Conservation (phyloP, 2,797 vertebrate genomes). For the Melanogrammus aeglefinus region DNA sequence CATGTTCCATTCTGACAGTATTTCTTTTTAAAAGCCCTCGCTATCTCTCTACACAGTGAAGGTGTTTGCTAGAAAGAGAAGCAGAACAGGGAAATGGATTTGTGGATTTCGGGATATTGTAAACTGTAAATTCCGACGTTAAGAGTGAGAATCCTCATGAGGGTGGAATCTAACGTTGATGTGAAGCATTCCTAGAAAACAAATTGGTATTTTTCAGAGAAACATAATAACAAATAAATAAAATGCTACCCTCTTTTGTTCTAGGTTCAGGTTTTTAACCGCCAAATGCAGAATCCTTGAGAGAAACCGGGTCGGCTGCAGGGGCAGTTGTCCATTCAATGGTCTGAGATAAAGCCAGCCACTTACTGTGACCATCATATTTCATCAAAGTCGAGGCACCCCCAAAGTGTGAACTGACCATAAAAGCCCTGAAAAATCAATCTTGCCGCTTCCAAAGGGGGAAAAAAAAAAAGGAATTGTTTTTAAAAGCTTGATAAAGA, state of each 20-base stretch:
- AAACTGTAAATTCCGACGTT: background rate
- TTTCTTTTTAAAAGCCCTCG: background rate
- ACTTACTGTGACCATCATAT: conserved; percentile 21
- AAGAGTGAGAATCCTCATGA: too few relatives aligned
- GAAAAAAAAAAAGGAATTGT: conserved; percentile 26
- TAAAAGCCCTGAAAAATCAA: conserved; percentile 40
- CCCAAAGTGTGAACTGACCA: conserved; percentile 15
- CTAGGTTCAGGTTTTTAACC: background rate
- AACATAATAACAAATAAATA: background rate
- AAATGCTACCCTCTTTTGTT: background rate
- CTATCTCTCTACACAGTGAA: background rate
- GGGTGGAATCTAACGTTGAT: background rate
- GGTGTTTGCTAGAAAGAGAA: background rate
- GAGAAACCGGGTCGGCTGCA: background rate
- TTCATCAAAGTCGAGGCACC: conserved; percentile 16
- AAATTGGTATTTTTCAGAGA: background rate
- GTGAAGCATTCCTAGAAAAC: too few relatives aligned
- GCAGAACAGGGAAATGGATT: background rate
- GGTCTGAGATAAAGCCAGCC: conserved; percentile 24
- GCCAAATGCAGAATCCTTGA: background rate
- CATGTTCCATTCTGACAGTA: background rate
- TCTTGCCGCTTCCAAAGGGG: conserved; percentile 31
- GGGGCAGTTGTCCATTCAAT: background rate
- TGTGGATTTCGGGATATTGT: background rate
- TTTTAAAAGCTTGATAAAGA: conserved; percentile 26